Evolutionary conservation across 2,888 invertebrate genomes (phyloP).

Genomic region (Shargacucullia verbasci): DNA sequence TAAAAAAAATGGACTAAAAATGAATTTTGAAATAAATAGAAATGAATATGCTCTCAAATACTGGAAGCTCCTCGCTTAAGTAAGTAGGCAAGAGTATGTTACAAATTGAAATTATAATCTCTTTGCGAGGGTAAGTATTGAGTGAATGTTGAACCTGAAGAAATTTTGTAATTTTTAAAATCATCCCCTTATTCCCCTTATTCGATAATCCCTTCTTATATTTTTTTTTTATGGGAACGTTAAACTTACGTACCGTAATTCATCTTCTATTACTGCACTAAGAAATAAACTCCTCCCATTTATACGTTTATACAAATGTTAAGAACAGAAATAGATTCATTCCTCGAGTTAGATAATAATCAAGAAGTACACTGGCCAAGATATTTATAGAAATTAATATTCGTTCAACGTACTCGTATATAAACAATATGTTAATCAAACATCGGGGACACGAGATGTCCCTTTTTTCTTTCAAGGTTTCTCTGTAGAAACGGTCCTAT

Average conservation of each 20-base stretch:
- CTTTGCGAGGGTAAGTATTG: not conserved
- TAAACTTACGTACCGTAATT: no score
- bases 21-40: not conserved
- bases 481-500: constrained; percentile 18
- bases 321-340: constrained; percentile 5
- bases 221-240: no score
- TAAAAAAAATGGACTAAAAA: not conserved
- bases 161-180: no score
- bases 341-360: constrained; percentile 17
- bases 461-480: constrained; percentile 12
- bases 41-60: not conserved
- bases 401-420: constrained; percentile 34
- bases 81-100: not conserved
- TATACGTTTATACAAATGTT: not conserved
- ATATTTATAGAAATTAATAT: constrained; percentile 22
- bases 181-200: no score
- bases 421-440: constrained; percentile 29
- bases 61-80: not conserved
- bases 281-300: not conserved
- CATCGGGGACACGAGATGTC: constrained; percentile 29
- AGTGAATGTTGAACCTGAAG: not conserved
- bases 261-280: not conserved
- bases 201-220: not conserved
- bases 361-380: constrained; percentile 19
- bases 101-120: constrained; percentile 3